Evolutionary conservation across 1,140 invertebrate species (phyloP).

Genomic region (Drosophila tristis): DNA sequence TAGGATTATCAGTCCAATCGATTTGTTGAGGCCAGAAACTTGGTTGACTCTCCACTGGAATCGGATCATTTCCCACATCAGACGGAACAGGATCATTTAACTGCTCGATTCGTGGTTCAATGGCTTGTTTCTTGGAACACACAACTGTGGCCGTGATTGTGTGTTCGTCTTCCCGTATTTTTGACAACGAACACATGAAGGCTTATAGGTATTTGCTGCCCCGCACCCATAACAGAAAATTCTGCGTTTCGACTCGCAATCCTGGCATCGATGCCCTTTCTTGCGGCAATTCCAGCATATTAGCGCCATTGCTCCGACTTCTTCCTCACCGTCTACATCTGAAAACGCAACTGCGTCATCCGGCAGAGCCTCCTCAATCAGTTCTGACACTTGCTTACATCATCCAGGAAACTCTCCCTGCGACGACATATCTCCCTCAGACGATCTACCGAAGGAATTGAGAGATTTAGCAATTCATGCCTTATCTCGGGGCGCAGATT

Average conservation of each 20-base stretch:
- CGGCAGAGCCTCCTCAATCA: background rate
- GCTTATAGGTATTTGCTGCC: background rate
- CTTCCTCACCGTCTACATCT: background rate
- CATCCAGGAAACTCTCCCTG: background rate
- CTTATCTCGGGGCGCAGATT: too few species aligned
- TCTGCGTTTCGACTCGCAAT: constrained; percentile 14
- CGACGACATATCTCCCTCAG: constrained; percentile 3
- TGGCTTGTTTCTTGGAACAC: background rate
- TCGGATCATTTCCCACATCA: too few species aligned
- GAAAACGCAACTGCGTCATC: background rate
- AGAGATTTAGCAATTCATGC: constrained; percentile 2
- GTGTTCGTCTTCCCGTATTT: constrained; percentile 11
- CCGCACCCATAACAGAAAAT: constrained; percentile 7
- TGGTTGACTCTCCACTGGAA: too few species aligned
- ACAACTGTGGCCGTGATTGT: constrained; percentile 1
- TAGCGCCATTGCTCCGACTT: background rate
- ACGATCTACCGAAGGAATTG: background rate
- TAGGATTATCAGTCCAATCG: too few species aligned
- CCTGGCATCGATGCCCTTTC: constrained; percentile 21
- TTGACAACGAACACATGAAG: constrained; percentile 15
- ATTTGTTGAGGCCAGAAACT: too few species aligned
- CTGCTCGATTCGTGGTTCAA: too few species aligned
- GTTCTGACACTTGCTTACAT: background rate
- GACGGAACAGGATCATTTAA: background rate
- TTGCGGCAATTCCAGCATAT: constrained; percentile 35